Evolutionary conservation across 2,797 vertebrate genomes (phyloP).

Genomic region (Ibycter americanus): DNA sequence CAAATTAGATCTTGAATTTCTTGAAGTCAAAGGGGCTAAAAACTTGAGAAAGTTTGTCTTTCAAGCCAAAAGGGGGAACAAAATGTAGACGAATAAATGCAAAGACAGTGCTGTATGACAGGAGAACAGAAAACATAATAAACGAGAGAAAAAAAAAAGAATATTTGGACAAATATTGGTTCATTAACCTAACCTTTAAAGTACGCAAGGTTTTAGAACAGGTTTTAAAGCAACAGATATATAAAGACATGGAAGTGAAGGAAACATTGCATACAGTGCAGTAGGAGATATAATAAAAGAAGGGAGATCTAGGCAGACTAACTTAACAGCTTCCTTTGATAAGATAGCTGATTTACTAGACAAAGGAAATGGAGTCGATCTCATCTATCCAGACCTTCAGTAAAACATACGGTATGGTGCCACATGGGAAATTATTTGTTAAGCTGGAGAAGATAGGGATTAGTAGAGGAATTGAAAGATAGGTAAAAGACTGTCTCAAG

Average conservation of each 20-base stretch:
- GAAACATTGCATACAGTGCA: neutral
- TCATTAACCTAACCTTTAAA: neutral
- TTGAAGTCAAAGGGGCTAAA: neutral
- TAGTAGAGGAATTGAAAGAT: constrained; percentile 55
- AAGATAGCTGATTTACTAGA: constrained; percentile 63
- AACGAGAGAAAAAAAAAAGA: neutral
- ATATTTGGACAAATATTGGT: neutral
- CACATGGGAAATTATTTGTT: constrained; percentile 62
- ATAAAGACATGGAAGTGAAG: neutral
- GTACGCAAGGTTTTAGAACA: neutral
- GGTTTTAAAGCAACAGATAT: neutral
- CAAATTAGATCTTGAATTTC: neutral
- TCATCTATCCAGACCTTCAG: constrained; percentile 13
- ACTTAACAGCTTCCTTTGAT: constrained; percentile 49
- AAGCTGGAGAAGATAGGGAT: constrained; percentile 63
- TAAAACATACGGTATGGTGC: neutral
- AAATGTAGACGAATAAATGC: neutral
- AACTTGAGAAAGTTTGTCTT: neutral
- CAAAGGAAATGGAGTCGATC: constrained; percentile 45
- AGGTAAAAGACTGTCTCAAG: constrained; percentile 40
- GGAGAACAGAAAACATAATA: neutral
- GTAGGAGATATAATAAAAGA: neutral
- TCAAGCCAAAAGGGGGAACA: neutral
- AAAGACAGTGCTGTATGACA: neutral
- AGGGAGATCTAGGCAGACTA: neutral